Base-by-base conservation (phyloP, 92 coral and sea anemone genomes). In the Parazoanthus swiftii region DNA sequence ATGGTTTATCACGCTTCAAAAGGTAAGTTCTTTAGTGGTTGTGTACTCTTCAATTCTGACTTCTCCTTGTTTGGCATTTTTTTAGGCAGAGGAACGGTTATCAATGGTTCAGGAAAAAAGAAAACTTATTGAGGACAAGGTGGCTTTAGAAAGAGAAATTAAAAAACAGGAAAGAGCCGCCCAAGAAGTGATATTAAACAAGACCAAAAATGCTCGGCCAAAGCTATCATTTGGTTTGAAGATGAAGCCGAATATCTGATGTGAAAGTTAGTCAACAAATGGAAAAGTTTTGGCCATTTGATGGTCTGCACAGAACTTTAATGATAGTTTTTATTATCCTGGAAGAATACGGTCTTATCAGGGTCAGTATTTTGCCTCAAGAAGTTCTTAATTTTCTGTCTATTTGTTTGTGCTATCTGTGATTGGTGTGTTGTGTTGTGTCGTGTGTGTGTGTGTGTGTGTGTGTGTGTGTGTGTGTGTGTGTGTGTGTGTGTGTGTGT, bases 41-140 rank as follows among this genome's bases (percentile, higher is more conserved):
- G 13, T 33, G 6, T 36, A 58, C 80, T 82, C 23, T 2, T 29
- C 66, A 3, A 66, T 51, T 54, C 56, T 23, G 39, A 70, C 85
- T 82, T 35, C 39, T 42, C 70, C 14, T 44, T n/a, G 54, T 48
- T 66, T 82, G 74, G 51, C 10, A 76, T 90, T 33, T 23, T 75
- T 90, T 8, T 90, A 97, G 99, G 99, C 99, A 72, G 99, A 97
- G 80, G 99, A 97, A 76, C 94, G 99, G 66, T 88, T 97, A 79
- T 80, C 95, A 6, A 97, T 97, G 99, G 98, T 97, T 14, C 92
- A 92, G 71, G 99, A 97, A 77, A 95, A 94, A 81, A 93, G 99
- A 68, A 86, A 88, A 18, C 94, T 97, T 21, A 92, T 92, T 37
- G 96, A 97, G 74, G 97, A 97, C 85, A 97, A 95, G 83, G 48